Percentiles rank a stretch among this genome's conserved stretches.
Evolutionary conservation across 2,797 vertebrate genomes (phyloP).

Genomic region (Dendrocincla tyrannina): DNA sequence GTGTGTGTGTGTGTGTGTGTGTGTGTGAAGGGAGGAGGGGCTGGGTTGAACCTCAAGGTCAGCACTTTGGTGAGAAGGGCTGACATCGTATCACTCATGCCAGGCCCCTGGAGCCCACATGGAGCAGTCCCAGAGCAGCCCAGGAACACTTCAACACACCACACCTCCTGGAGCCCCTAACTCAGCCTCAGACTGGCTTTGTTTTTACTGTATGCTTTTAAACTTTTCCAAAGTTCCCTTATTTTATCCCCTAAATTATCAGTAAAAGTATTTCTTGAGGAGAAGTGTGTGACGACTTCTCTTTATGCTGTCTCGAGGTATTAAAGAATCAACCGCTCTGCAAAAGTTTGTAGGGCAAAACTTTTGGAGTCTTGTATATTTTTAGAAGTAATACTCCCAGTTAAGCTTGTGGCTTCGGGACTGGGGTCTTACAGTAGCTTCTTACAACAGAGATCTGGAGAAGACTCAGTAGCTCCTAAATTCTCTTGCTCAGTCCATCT

Average conservation of each 20-base stretch:
- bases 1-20: too few species aligned
- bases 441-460: neutral
- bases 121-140: too few species aligned
- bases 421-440: neutral
- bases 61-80: too few species aligned
- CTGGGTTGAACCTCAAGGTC: too few species aligned
- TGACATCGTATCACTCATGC: too few species aligned
- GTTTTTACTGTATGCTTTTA: neutral
- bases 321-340: neutral
- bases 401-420: neutral
- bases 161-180: too few species aligned
- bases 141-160: too few species aligned
- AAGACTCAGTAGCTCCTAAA: constrained; percentile 67
- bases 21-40: too few species aligned
- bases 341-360: neutral
- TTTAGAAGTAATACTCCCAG: neutral
- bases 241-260: neutral
- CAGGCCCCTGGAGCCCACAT: too few species aligned
- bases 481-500: constrained; percentile 71
- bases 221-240: neutral
- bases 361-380: neutral
- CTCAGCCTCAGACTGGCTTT: too few species aligned
- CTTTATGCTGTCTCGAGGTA: neutral
- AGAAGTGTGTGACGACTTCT: neutral
- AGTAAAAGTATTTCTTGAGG: neutral